phyloP scores from a whole-genome alignment of 2,888 invertebrate species.

The Pammene fasciana region DNA sequence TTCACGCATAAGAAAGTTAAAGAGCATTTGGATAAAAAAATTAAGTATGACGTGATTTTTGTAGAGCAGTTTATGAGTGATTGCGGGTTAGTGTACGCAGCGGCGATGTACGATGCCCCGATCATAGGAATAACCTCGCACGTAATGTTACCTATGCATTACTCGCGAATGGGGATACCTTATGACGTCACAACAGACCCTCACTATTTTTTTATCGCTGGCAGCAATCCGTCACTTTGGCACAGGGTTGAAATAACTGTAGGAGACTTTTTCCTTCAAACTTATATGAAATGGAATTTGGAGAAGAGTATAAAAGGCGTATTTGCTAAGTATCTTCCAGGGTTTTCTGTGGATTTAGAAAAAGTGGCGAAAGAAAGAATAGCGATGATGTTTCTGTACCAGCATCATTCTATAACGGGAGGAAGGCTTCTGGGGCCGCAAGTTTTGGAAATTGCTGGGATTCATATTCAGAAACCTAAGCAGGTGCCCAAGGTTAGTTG shows the following conservation, averaged over 20 bases:
- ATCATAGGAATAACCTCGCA: conserved; percentile 81
- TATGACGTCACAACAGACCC: conserved; percentile 77
- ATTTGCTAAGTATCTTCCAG: conserved; percentile 68
- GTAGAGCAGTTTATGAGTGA: conserved; percentile 77
- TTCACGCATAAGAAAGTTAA: conserved; percentile 59
- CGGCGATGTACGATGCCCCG: conserved; percentile 69
- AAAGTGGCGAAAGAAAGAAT: conserved; percentile 72
- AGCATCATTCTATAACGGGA: conserved; percentile 84
- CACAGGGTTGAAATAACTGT: conserved; percentile 59
- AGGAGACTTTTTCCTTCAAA: conserved; percentile 51
- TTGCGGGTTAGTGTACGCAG: conserved; percentile 68
- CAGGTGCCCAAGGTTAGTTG: conserved; percentile 58
- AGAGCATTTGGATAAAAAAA: conserved; percentile 51
- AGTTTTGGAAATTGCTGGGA: conserved; percentile 84
- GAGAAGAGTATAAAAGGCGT: conserved; percentile 62
- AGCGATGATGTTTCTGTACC: conserved; percentile 83
- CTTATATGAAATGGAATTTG: conserved; percentile 54
- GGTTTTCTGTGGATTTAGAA: conserved; percentile 72
- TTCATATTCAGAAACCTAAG: conserved; percentile 68
- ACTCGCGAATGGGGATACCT: conserved; percentile 74
- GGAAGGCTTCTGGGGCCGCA: conserved; percentile 79
- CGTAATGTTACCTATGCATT: conserved; percentile 74
- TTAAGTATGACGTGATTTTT: conserved; percentile 73
- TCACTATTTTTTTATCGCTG: conserved; percentile 68
- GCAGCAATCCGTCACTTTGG: conserved; percentile 57